These are phyloP conservation scores for Synergus japonicus DNA, from an alignment of 2,888 invertebrate genomes.

Conservation along the genomic window DNA sequence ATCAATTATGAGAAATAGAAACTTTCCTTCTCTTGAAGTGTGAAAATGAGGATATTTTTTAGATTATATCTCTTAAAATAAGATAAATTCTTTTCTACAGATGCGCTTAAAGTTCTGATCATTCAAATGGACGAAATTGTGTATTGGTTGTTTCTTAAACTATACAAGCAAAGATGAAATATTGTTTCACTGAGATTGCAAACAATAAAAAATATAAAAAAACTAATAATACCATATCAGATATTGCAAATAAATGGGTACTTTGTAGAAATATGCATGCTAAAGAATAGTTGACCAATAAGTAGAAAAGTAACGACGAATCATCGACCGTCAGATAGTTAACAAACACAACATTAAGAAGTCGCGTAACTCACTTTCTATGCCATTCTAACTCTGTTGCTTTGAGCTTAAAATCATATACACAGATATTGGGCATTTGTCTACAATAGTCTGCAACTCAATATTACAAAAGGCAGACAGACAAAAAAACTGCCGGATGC, in stretches of 20 bases:
- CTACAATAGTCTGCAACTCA: background rate
- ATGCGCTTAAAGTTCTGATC: too few relatives aligned
- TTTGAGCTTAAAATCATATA: constrained; percentile 8
- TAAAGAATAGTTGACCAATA: constrained; percentile 15
- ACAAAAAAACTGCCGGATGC: constrained; percentile 33
- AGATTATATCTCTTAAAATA: background rate
- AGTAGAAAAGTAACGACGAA: constrained; percentile 54
- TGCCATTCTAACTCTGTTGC: constrained; percentile 54
- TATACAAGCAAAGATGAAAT: too few relatives aligned
- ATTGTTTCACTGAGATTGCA: too few relatives aligned
- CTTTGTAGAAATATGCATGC: background rate
- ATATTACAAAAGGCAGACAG: constrained; percentile 29
- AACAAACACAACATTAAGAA: constrained; percentile 56
- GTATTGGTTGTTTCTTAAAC: too few relatives aligned
- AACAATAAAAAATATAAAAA: too few relatives aligned
- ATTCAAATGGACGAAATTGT: too few relatives aligned
- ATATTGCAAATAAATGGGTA: background rate
- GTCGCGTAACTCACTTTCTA: constrained; percentile 67
- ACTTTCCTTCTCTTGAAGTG: background rate
- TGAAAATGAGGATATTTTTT: background rate
- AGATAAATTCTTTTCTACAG: too few relatives aligned
- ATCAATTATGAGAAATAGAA: constrained; percentile 8
- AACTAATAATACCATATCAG: background rate
- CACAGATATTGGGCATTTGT: constrained; percentile 27
- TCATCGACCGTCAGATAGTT: constrained; percentile 55